Evolutionary conservation across 2,113 vertebrate species (phyloP), one percentile per base, ranked within the genome.

Genomic region (Malurus elegans): DNA sequence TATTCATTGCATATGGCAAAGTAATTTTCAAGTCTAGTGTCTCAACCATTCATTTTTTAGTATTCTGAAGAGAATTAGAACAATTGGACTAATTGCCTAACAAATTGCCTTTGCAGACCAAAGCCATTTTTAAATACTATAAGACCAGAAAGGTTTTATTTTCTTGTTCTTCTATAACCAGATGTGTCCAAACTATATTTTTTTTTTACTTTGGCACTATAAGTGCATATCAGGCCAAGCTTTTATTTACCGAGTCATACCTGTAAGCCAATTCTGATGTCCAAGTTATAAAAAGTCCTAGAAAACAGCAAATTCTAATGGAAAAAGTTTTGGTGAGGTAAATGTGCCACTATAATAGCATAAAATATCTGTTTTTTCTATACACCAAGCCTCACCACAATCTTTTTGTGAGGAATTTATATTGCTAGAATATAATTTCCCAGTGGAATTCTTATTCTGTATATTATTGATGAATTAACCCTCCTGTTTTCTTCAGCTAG

Each of bases 221-320:
- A 64, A 89, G 56, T 79, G 60, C 19, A 53, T 93, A 47, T 92
- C 69, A 90, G 88, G 29, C 81, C n/a, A 71, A 95, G 79, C 48
- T 88, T 94, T 95, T 93, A 94, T 96, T 97, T 96, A 97, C 92
- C 79, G 92, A 94, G 88, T 90, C 67, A 40, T 65, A 96, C 40
- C 47, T 94, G 70, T 85, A 85, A 97, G 86, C 91, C 96, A 95
- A 36, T 83, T 95, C 53, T 96, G 64, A 92, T 93, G 82, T 96
- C 96, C 97, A 98, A 97, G 90, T 96, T 96, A 86, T 91, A 94
- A 96, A 90, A 91, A 83, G 94, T 74, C 81, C 65, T 90, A 90
- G 66, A 97, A 97, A 97, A 95, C 54, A 96, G 82, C 48, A 92
- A n/a, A 67, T 96, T 97, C 62, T 95, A 96, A 97, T 97, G 97